These are phyloP conservation scores for Capitella teleta DNA, from an alignment of 1,140 invertebrate genomes.

Conservation along the genomic window DNA sequence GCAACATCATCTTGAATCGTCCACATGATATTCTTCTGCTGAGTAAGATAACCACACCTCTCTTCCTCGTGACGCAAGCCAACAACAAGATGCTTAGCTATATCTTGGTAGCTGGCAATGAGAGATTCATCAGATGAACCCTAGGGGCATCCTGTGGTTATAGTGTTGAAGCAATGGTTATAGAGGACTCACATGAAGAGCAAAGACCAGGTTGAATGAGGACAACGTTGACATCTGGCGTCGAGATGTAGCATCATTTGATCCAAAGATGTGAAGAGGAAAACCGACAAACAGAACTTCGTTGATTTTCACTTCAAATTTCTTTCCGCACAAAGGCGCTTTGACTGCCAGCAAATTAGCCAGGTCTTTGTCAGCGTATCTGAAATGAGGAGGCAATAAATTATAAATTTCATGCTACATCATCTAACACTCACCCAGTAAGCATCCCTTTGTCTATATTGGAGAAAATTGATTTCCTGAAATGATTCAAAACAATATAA, in stretches of 20 bases:
- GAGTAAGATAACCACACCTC: slow-evolving; percentile 73
- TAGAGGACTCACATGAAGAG: slow-evolving; percentile 50
- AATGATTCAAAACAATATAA: not conserved
- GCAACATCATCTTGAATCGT: slow-evolving; percentile 55
- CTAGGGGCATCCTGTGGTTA: too few relatives aligned
- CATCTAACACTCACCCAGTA: too few relatives aligned
- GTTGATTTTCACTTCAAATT: slow-evolving; percentile 79
- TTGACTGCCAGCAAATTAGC: slow-evolving; percentile 78
- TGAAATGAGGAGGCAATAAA: slow-evolving; percentile 13
- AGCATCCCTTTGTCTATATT: not conserved
- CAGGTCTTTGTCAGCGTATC: slow-evolving; percentile 49
- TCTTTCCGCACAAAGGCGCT: slow-evolving; percentile 63
- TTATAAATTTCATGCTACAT: slow-evolving; percentile 3
- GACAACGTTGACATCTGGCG: slow-evolving; percentile 49
- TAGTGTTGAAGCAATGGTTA: too few relatives aligned
- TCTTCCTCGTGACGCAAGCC: slow-evolving; percentile 83
- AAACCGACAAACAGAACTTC: slow-evolving; percentile 90
- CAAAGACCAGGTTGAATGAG: slow-evolving; percentile 86
- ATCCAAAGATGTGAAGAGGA: slow-evolving; percentile 58
- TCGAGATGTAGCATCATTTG: slow-evolving; percentile 22
- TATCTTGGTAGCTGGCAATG: slow-evolving; percentile 70
- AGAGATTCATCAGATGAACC: too few relatives aligned
- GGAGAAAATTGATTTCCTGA: not conserved
- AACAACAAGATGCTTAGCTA: slow-evolving; percentile 79
- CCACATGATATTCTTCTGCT: slow-evolving; percentile 81